Evolutionary conservation across 2,113 vertebrate genomes (phyloP).

Genomic region (Poeciliopsis prolifica): DNA sequence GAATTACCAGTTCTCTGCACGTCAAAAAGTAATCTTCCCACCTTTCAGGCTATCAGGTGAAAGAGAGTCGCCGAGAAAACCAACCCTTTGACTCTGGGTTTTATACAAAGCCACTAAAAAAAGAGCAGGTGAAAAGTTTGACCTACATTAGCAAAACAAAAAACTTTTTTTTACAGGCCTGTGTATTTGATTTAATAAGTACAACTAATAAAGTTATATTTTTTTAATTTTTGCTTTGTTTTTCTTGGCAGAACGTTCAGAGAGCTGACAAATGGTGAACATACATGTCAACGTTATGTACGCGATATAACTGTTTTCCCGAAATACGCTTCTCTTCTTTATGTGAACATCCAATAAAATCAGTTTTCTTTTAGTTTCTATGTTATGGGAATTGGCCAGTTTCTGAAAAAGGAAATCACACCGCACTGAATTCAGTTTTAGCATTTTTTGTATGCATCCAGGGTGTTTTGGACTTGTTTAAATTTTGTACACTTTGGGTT

Average conservation of each 20-base stretch:
- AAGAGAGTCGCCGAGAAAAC: slow-evolving; percentile 47
- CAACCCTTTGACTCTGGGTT: slow-evolving; percentile 53
- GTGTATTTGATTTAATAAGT: too few relatives aligned
- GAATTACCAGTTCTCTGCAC: slow-evolving; percentile 23
- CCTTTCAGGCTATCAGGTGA: slow-evolving; percentile 46
- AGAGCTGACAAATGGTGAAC: slow-evolving; percentile 70
- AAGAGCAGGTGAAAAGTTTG: slow-evolving; percentile 41
- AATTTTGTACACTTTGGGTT: neutral
- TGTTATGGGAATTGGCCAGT: neutral
- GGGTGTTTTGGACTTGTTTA: neutral
- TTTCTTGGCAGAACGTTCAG: slow-evolving; percentile 51
- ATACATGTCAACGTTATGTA: neutral
- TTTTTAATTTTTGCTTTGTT: neutral
- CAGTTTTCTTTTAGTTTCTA: too few relatives aligned
- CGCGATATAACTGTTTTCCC: neutral
- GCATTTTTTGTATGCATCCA: neutral
- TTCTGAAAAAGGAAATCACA: neutral
- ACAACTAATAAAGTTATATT: neutral
- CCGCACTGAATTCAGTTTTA: neutral
- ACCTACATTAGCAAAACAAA: neutral
- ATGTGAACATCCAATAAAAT: neutral
- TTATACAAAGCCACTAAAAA: slow-evolving; percentile 77
- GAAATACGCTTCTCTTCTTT: neutral
- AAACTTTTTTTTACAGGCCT: neutral
- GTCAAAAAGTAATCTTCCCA: slow-evolving; percentile 29